Conservation (phyloP, 2,888 invertebrate species). For the Parascotia fuliginaria region DNA sequence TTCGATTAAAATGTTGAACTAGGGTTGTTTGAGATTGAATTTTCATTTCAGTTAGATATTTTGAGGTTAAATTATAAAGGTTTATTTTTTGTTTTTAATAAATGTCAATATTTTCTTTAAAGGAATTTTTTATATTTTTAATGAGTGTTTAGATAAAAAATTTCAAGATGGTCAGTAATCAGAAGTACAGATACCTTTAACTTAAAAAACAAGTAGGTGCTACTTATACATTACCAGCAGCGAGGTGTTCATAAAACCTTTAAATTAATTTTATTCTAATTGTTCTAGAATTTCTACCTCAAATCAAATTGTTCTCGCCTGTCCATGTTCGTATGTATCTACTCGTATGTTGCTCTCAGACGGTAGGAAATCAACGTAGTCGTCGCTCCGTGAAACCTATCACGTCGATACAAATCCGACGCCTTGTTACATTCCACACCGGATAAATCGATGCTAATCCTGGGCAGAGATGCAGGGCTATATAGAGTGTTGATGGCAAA, state of each 20-base stretch:
- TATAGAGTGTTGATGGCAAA: background rate
- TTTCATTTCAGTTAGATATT: background rate
- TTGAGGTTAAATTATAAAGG: background rate
- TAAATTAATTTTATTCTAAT: too few relatives aligned
- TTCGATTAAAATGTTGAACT: conserved; percentile 33
- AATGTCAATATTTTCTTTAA: too few relatives aligned
- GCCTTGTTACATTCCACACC: conserved; percentile 37
- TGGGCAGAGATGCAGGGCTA: conserved; percentile 1
- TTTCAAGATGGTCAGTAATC: too few relatives aligned
- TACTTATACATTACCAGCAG: too few relatives aligned
- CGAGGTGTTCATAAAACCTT: too few relatives aligned
- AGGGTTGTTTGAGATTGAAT: background rate
- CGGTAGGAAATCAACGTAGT: conserved; percentile 7
- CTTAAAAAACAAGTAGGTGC: too few relatives aligned
- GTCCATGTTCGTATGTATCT: background rate
- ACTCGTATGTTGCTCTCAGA: background rate
- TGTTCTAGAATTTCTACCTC: too few relatives aligned
- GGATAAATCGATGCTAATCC: conserved; percentile 31
- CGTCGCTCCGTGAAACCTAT: conserved; percentile 20
- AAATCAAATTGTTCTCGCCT: background rate
- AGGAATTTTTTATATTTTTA: too few relatives aligned
- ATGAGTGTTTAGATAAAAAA: too few relatives aligned
- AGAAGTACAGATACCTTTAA: too few relatives aligned
- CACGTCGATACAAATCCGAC: conserved; percentile 34
- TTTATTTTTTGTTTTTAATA: background rate